Evolutionary conservation across 1,140 invertebrate genomes (phyloP), one percentile per base, ranked within the genome.

Genomic region (Drosophila cardini): DNA sequence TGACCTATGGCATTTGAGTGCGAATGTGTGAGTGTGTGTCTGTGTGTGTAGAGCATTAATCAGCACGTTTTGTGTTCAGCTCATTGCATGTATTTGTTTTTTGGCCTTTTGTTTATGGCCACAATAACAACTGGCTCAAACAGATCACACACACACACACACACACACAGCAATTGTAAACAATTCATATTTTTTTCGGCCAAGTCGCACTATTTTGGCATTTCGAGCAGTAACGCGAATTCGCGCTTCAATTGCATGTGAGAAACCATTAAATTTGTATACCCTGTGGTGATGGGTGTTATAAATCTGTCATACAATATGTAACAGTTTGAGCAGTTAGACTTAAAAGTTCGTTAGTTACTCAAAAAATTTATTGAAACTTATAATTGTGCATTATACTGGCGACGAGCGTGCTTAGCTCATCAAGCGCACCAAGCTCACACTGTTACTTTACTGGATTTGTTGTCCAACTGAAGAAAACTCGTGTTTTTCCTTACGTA

Each of bases 1-100:
- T 86, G 83, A 86, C 83, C 83, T 86, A 86, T 86, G 83, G 68
- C 83, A 86, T 89, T 87, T 86, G 60, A 16, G 30, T 26, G 21
- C 5, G 21, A 3, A 4, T 26, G 21, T 26, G 5, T 26, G 21
- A 4, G 21, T 26, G 21, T 26, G 21, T 26, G 21, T 26, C n/a
- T n/a, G 21, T 26, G 34, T 46, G 53, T 21, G 32, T 45, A 63
- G 32, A 76, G 63, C 83, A 86, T 86, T 86, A 86, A 87, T 86
- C 83, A 87, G 83, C 83, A 87, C 76, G 76, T 87, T 86, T 86
- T 1, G 21, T 21, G 21, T 21, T 58, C 52, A 62, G 58, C 11
- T 71, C 68, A 72, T 62, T 61, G 56, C 65, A 57, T 69, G 40
- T 38, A 11, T 50, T 26, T 50, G 61, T 63, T 4, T 63, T 16